Evolutionary conservation across 2,797 vertebrate genomes (phyloP).

Genomic region (Manis pentadactyla): DNA sequence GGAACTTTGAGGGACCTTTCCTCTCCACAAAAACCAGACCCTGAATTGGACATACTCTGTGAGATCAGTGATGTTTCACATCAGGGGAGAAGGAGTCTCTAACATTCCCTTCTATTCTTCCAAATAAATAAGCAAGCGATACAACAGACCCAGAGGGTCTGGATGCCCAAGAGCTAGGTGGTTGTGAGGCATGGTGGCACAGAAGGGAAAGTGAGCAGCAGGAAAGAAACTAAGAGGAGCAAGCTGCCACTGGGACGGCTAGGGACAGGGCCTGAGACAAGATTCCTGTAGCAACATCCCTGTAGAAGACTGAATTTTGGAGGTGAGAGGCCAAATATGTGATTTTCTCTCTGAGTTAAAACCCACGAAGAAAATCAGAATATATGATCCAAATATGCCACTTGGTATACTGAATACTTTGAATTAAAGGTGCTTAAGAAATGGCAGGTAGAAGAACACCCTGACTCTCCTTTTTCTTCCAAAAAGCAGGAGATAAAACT

Average conservation of each 20-base stretch:
- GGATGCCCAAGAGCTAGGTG: background rate
- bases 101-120: background rate
- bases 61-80: background rate
- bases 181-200: background rate
- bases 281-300: background rate
- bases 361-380: background rate
- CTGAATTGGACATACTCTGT: background rate
- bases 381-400: background rate
- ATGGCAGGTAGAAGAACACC: background rate
- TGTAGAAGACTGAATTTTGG: background rate
- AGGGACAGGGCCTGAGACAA: background rate
- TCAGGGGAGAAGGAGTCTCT: background rate
- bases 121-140: background rate
- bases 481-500: background rate
- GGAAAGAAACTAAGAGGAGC: background rate
- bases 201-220: background rate
- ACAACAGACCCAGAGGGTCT: background rate
- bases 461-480: background rate
- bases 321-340: background rate
- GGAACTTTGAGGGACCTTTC: background rate
- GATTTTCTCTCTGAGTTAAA: background rate
- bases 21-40: background rate
- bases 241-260: background rate
- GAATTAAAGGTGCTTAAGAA: background rate
- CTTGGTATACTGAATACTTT: background rate